phyloP scores from a whole-genome alignment of 2,797 vertebrate species.

The Dendrocincla tyrannina region DNA sequence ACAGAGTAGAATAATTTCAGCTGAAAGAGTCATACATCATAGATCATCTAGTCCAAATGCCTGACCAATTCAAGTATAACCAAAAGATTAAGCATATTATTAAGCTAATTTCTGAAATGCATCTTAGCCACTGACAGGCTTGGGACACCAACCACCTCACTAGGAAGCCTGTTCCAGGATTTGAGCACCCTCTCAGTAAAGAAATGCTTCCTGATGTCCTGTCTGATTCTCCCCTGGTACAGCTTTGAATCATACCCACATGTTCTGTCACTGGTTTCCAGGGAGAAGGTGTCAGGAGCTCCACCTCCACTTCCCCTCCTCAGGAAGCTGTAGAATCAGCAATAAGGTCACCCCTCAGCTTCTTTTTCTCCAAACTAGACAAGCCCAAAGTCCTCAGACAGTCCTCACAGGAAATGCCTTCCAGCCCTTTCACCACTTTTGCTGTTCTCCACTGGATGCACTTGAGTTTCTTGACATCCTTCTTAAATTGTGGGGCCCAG shows the following conservation, averaged over 20 bases:
- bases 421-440: neutral
- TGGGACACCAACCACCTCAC: accelerated
- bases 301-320: neutral
- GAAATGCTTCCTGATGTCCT: neutral
- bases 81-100: neutral
- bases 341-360: neutral
- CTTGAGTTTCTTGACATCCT: neutral
- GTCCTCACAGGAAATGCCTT: neutral
- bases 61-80: neutral
- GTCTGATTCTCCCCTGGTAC: neutral
- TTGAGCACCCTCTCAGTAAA: neutral
- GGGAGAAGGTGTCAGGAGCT: neutral
- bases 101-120: neutral
- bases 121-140: neutral
- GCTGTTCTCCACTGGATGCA: neutral
- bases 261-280: neutral
- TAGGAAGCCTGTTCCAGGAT: neutral
- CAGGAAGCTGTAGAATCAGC: neutral
- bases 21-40: neutral
- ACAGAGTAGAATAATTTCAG: neutral
- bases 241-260: neutral
- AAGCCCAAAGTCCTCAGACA: neutral
- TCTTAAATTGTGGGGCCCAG: neutral
- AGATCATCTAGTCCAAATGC: neutral
- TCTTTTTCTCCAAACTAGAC: neutral